Conservation (phyloP, 1,140 invertebrate genomes). For the Drosophila pallidifrons region DNA sequence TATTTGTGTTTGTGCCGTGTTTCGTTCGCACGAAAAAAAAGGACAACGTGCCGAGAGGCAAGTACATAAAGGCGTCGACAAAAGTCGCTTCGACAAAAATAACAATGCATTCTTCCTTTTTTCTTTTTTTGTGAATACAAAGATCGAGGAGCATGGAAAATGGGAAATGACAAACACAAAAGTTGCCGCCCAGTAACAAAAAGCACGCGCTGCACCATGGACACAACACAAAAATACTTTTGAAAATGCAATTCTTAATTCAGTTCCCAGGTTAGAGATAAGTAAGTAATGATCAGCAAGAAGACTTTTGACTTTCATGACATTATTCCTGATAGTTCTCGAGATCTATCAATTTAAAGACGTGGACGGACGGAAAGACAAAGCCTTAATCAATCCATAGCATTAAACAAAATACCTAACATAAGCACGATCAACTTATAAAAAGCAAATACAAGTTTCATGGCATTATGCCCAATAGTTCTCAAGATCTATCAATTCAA, state of each 20-base stretch:
- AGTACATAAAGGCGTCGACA: constrained; percentile 56
- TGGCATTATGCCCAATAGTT: neutral
- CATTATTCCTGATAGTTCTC: neutral
- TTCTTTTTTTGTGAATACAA: neutral
- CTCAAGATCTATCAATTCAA: neutral
- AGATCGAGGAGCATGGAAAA: constrained; percentile 17
- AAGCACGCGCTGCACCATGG: neutral
- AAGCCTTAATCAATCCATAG: neutral
- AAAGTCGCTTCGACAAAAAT: constrained; percentile 19
- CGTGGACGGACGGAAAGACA: neutral
- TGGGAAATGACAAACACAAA: constrained; percentile 58
- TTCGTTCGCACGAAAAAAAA: constrained; percentile 39
- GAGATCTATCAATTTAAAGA: neutral
- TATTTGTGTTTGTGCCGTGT: constrained; percentile 30
- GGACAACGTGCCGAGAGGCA: constrained; percentile 54
- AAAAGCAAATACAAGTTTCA: neutral
- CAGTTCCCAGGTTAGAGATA: neutral
- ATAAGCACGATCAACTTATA: no score
- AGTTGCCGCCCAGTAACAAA: constrained; percentile 34
- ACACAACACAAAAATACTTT: constrained; percentile 14
- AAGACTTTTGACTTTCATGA: neutral
- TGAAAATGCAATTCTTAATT: neutral
- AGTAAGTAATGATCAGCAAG: no score
- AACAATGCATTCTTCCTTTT: constrained; percentile 15
- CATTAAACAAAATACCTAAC: no score